These are phyloP conservation scores for Coptotermes formosanus DNA, from an alignment of 1,140 invertebrate genomes.

Conservation along the genomic window DNA sequence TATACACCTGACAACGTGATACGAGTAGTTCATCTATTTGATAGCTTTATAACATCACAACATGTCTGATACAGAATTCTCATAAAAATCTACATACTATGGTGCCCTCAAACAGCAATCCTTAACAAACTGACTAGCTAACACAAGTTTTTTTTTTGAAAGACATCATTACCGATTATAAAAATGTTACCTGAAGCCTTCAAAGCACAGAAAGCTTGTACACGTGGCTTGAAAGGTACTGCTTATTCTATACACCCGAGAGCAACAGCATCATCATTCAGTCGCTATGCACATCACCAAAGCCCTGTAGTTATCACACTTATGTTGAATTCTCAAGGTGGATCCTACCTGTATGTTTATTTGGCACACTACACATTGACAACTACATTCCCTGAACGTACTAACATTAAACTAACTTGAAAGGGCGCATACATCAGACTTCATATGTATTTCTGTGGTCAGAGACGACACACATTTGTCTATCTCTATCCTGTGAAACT, in stretches of 20 bases:
- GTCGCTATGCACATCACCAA: neutral
- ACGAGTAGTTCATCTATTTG: neutral
- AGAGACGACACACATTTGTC: neutral
- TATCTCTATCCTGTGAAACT: slow-evolving; percentile 6
- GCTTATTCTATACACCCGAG: neutral
- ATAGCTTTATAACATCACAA: neutral
- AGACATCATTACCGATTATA: neutral
- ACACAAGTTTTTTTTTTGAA: neutral
- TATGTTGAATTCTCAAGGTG: neutral
- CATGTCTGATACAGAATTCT: neutral
- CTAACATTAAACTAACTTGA: neutral
- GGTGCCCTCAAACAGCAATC: neutral
- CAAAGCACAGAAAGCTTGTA: neutral
- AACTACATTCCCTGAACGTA: neutral
- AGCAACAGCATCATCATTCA: neutral
- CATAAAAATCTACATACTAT: neutral
- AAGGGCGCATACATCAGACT: neutral
- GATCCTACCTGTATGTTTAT: neutral
- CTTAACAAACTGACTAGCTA: slow-evolving; percentile 18
- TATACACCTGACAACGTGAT: neutral
- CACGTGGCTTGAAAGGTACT: neutral
- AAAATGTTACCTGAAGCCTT: neutral
- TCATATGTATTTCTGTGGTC: neutral
- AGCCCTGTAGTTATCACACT: neutral
- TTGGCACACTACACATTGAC: neutral